These are phyloP conservation scores for Carcharodon carcharias DNA, from an alignment of 2,797 vertebrate species.

Conservation along the genomic window DNA sequence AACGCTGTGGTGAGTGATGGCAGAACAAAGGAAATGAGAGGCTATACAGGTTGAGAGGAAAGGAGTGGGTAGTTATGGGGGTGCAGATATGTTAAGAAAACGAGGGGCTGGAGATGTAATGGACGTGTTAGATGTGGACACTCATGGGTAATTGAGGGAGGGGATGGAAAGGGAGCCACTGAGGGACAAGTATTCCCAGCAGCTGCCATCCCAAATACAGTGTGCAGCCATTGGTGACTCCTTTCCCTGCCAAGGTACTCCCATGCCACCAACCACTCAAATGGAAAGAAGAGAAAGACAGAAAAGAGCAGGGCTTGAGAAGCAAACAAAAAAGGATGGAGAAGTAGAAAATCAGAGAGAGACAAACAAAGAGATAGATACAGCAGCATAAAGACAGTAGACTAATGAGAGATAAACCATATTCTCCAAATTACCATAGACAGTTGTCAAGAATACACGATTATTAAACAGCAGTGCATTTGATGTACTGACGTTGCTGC, in stretches of 20 bases:
- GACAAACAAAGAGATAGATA: not conserved
- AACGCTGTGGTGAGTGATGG: not conserved
- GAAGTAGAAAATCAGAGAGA: not conserved
- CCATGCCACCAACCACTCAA: not conserved
- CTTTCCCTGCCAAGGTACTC: not conserved
- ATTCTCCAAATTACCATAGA: not conserved
- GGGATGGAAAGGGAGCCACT: not conserved
- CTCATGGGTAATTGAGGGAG: not conserved
- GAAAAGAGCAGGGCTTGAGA: not conserved
- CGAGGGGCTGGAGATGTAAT: not conserved
- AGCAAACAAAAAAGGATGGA: not conserved
- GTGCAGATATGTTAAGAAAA: not conserved
- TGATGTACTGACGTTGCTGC: not conserved
- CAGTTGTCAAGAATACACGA: not conserved
- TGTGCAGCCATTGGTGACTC: not conserved
- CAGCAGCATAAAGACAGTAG: not conserved
- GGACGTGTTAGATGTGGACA: not conserved
- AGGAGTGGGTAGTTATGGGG: not conserved
- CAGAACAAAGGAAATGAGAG: not conserved
- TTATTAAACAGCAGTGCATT: not conserved
- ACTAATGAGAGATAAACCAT: not conserved
- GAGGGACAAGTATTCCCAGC: not conserved
- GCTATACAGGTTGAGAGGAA: not conserved
- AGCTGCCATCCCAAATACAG: not conserved
- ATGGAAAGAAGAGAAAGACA: not conserved